Evolutionary conservation across 2,113 vertebrate genomes (phyloP).

Genomic region (Phyllostomus discolor): DNA sequence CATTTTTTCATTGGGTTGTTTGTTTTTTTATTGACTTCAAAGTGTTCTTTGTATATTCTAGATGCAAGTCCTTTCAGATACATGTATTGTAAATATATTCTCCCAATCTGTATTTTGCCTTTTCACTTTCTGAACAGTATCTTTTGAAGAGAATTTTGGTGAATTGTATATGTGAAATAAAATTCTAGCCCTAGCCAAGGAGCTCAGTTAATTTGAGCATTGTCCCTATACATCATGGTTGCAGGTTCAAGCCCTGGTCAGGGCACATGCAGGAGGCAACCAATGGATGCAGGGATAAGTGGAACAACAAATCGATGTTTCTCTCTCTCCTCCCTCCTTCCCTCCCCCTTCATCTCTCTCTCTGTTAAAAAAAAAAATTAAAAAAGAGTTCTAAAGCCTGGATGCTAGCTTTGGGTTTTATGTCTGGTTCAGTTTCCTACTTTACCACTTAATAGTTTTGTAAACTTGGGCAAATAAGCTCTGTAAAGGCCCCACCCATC

Average conservation of each 20-base stretch:
- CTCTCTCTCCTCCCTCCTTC: too few relatives aligned
- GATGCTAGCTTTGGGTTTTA: not conserved
- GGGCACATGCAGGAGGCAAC: too few relatives aligned
- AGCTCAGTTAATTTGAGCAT: too few relatives aligned
- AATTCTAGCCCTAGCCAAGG: not conserved
- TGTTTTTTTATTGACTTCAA: not conserved
- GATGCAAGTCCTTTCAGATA: not conserved
- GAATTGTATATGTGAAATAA: not conserved
- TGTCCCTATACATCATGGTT: too few relatives aligned
- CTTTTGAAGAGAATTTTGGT: not conserved
- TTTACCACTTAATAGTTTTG: not conserved
- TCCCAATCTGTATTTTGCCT: not conserved
- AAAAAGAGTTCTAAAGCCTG: not conserved
- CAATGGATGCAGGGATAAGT: too few relatives aligned
- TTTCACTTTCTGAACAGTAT: not conserved
- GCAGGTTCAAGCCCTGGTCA: too few relatives aligned
- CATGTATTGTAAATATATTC: not conserved
- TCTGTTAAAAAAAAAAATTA: too few relatives aligned
- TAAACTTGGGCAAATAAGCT: not conserved
- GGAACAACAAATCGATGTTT: too few relatives aligned
- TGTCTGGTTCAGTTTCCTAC: not conserved
- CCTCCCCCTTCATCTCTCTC: too few relatives aligned
- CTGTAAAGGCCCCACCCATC: not conserved
- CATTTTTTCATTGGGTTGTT: not conserved
- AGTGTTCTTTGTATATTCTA: not conserved